Conservation (phyloP, 2,113 vertebrate genomes). For the Rhagologus leucostigma region DNA sequence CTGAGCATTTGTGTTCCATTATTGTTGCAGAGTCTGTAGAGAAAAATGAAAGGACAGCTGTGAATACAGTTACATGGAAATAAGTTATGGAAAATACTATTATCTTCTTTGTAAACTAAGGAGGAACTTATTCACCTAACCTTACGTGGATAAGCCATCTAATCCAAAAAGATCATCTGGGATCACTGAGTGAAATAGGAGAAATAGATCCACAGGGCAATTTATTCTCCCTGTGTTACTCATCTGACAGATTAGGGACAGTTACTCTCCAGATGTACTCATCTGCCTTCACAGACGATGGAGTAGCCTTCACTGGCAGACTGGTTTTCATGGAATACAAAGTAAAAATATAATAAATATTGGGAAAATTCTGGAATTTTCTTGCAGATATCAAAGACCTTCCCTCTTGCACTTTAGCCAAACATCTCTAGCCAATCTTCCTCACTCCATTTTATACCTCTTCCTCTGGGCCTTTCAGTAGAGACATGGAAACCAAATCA, state of each 20-base stretch:
- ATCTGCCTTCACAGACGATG: not conserved
- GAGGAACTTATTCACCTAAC: not conserved
- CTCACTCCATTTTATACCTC: not conserved
- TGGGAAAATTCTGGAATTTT: not conserved
- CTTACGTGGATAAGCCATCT: not conserved
- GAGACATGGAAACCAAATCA: not conserved
- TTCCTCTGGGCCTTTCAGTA: not conserved
- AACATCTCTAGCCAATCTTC: not conserved
- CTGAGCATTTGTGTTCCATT: not conserved
- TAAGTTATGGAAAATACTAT: not conserved
- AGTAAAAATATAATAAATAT: not conserved
- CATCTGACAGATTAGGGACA: not conserved
- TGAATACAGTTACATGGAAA: not conserved
- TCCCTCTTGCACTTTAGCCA: not conserved
- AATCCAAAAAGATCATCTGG: not conserved
- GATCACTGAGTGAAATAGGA: not conserved
- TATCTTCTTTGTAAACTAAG: slow-evolving; percentile 10
- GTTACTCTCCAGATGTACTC: not conserved
- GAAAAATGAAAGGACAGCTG: not conserved
- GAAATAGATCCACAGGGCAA: not conserved
- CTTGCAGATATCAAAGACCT: not conserved
- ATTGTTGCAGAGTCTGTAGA: not conserved
- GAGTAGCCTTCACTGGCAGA: not conserved
- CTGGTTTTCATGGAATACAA: not conserved
- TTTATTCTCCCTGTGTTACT: not conserved